phyloP scores from a whole-genome alignment of 2,797 vertebrate genomes.

The Gorsachius magnificus region DNA sequence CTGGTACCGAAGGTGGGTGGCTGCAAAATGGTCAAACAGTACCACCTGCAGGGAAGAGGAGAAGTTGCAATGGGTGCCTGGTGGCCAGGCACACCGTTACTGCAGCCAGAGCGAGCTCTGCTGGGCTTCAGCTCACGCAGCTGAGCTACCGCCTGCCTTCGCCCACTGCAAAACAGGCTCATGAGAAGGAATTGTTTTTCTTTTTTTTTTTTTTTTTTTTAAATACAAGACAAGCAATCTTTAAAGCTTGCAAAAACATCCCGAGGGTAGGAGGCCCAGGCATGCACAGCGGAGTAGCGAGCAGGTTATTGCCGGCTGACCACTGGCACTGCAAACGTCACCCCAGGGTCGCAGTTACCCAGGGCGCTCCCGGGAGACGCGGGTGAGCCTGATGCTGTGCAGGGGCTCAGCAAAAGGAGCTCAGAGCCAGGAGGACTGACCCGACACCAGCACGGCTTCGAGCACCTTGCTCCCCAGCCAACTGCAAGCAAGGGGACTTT shows the following conservation, averaged over 20 bases:
- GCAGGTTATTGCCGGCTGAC: accelerated
- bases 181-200: neutral
- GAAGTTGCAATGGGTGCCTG: neutral
- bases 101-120: neutral
- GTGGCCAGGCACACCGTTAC: accelerated
- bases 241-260: neutral
- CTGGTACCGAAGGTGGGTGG: accelerated
- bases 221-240: neutral
- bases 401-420: neutral
- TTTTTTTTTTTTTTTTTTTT: neutral
- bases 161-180: neutral
- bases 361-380: accelerated
- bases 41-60: constrained; percentile 45
- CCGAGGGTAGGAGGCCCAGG: neutral
- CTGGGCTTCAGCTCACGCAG: neutral
- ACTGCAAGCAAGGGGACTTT: neutral
- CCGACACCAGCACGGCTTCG: accelerated
- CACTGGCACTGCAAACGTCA: accelerated
- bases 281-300: accelerated
- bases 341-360: accelerated
- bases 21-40: constrained; percentile 34
- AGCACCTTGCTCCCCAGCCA: accelerated
- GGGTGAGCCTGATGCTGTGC: neutral
- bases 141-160: neutral
- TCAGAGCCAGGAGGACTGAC: neutral